A percentile compares a stretch with the other conserved stretches of the same genome.
These are phyloP conservation scores for Myopa tessellatipennis DNA, from an alignment of 2,888 invertebrate genomes.

Conservation along the genomic window DNA sequence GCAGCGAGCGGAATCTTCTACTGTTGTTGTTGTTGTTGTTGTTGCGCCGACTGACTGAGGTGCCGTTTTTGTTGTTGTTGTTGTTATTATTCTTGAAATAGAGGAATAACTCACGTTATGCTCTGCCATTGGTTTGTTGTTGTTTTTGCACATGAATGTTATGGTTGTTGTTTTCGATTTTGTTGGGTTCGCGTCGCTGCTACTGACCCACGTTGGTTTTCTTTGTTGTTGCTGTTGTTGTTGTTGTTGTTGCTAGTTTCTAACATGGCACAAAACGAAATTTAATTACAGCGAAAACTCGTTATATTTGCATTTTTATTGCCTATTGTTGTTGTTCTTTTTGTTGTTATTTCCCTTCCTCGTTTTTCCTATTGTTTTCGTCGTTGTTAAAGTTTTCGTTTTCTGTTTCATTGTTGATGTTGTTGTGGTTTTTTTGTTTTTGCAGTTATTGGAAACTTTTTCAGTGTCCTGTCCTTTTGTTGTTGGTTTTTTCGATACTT, in stretches of 20 bases:
- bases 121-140: not conserved
- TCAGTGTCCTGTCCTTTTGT: too few relatives aligned
- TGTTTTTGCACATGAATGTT: not conserved
- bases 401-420: not conserved
- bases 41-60: not conserved
- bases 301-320: constrained; percentile 35
- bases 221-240: not conserved
- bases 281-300: constrained; percentile 40
- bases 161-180: not conserved
- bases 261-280: constrained; percentile 36
- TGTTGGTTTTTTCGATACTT: too few relatives aligned
- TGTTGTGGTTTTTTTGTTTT: not conserved
- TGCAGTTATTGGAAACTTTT: too few relatives aligned
- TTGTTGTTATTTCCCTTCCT: not conserved
- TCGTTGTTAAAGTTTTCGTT: not conserved
- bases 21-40: constrained; percentile 1
- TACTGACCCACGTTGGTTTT: not conserved
- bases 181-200: not conserved
- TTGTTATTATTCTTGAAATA: not conserved
- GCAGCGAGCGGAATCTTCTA: not conserved
- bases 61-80: not conserved
- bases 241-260: not conserved
- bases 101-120: too few relatives aligned
- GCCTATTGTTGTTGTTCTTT: constrained; percentile 23
- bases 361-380: not conserved